These are phyloP conservation scores for Lordiphosa mommai DNA, from an alignment of 1,140 invertebrate genomes.

Conservation along the genomic window DNA sequence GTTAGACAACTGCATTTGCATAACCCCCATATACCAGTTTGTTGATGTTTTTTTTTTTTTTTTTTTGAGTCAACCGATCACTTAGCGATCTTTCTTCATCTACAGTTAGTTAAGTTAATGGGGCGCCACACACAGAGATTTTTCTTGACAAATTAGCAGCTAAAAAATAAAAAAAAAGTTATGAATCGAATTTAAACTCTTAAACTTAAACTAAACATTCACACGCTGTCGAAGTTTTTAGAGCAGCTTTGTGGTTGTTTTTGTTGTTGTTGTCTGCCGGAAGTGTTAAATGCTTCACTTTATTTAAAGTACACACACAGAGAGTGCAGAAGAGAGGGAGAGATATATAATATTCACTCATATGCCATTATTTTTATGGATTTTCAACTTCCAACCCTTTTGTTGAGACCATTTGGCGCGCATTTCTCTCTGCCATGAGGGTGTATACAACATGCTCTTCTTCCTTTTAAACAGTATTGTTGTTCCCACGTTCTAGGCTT, in stretches of 20 bases:
- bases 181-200: slow-evolving; percentile 9
- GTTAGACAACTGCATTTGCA: neutral
- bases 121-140: neutral
- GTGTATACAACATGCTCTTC: slow-evolving; percentile 19
- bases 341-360: slow-evolving; percentile 57
- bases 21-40: no score
- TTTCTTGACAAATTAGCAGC: slow-evolving; percentile 5
- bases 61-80: no score
- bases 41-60: no score
- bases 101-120: no score
- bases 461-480: slow-evolving; percentile 3
- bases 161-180: slow-evolving; percentile 1
- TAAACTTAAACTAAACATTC: slow-evolving; percentile 61
- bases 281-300: slow-evolving; percentile 76
- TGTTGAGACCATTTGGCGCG: slow-evolving; percentile 52
- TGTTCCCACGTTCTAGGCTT: slow-evolving; percentile 6
- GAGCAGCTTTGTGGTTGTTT: slow-evolving; percentile 40
- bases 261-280: slow-evolving; percentile 64
- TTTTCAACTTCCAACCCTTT: slow-evolving; percentile 63
- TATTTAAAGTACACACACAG: slow-evolving; percentile 65
- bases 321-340: slow-evolving; percentile 7
- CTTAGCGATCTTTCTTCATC: no score
- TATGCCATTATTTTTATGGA: slow-evolving; percentile 72
- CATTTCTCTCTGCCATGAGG: slow-evolving; percentile 55
- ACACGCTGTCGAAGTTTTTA: slow-evolving; percentile 55